Percentiles rank a stretch among this genome's conserved stretches.
phyloP scores from a whole-genome alignment of 2,113 vertebrate genomes.

The Sinocyclocheilus maitianheensis region DNA sequence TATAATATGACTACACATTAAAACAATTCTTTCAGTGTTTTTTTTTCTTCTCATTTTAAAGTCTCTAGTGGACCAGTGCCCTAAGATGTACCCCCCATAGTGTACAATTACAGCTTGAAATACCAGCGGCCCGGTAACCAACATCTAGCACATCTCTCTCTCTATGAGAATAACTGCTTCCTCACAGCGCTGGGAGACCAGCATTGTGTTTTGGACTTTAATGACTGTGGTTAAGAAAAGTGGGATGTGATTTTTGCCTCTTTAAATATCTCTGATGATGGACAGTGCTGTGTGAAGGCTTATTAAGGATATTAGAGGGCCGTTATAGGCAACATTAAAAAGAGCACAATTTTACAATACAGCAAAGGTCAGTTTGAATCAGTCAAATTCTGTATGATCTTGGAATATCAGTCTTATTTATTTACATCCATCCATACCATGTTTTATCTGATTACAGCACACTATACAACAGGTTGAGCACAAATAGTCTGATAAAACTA shows the following conservation, averaged over 20 bases:
- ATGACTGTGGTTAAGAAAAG: conserved; percentile 35
- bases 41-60: neutral
- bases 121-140: conserved; percentile 44
- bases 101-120: conserved; percentile 62
- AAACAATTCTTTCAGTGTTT: too few relatives aligned
- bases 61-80: conserved; percentile 38
- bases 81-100: conserved; percentile 39
- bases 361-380: neutral
- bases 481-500: neutral
- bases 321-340: neutral
- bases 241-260: conserved; percentile 30
- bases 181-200: conserved; percentile 11
- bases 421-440: too few relatives aligned
- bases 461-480: neutral
- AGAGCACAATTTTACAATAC: neutral
- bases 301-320: conserved; percentile 23
- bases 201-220: conserved; percentile 40
- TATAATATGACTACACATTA: neutral
- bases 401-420: neutral
- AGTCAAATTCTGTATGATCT: neutral
- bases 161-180: conserved; percentile 36
- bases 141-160: conserved; percentile 1
- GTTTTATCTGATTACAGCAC: neutral
- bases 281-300: neutral
- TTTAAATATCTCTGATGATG: conserved; percentile 40